A percentile compares a stretch with the other conserved stretches of the same genome.
Evolutionary conservation across 2,797 vertebrate genomes (phyloP).

Genomic region (Morelia viridis): DNA sequence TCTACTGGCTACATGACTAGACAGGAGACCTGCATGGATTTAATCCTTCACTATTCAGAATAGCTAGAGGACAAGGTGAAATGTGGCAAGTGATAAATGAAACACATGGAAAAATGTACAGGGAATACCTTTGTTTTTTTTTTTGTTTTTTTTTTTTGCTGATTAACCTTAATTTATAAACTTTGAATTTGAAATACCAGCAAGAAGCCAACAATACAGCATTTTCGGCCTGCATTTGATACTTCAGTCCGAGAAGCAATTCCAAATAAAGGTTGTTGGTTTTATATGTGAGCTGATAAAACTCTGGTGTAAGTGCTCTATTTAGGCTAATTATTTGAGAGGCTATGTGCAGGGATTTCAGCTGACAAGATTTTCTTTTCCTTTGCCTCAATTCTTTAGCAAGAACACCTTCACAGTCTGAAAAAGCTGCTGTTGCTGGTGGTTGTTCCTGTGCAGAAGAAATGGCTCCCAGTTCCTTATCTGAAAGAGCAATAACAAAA

Average conservation of each 20-base stretch:
- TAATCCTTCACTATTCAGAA: neutral
- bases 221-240: neutral
- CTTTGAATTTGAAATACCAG: neutral
- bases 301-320: neutral
- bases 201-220: neutral
- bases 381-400: conserved; percentile 34
- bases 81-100: neutral
- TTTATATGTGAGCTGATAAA: neutral
- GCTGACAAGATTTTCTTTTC: neutral
- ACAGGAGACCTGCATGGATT: neutral
- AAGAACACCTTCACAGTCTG: conserved; percentile 34
- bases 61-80: neutral
- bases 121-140: neutral
- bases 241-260: neutral
- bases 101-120: neutral
- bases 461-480: neutral
- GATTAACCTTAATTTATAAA: neutral
- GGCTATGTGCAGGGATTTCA: neutral
- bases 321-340: neutral
- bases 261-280: neutral
- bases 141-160: neutral
- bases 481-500: conserved; percentile 35
- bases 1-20: neutral
- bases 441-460: conserved; percentile 33
- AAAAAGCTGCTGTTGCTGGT: neutral